Evolutionary conservation across 1,140 invertebrate genomes (phyloP), one percentile per base, ranked within the genome.

Genomic region (Delia radicum): DNA sequence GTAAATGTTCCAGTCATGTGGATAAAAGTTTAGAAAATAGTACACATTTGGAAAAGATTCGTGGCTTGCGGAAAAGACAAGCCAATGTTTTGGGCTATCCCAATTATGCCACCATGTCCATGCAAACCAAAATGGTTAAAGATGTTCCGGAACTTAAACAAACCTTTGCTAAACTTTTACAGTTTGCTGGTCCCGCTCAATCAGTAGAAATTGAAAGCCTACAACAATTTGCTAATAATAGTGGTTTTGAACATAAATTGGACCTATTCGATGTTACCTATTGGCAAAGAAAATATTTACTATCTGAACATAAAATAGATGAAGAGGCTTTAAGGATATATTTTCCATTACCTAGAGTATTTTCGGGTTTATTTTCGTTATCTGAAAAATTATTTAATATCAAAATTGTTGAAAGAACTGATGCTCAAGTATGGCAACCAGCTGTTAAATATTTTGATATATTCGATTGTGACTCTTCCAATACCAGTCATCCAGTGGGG

Each of bases 121-220:
- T 98, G 94, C 91, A 95, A 88, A 97, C 95, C 0, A 98, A 97
- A 89, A 97, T 98, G 95, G 95, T 95, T 3, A 93, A 92, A 33
- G 93, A 85, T 78, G 86, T 96, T n/a, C 90, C 94, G 27, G 94
- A 93, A 87, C 91, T 97, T 1, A 87, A 93, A 73, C 87, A 90
- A 63, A 90, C 94, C 77, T 87, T 98, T n/a, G 88, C 93, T 67
- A 91, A 87, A 77, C 88, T 96, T 63, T 86, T 91, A 1, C 88
- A 90, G 79, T 90, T 87, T 80, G 92, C 93, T 77, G 89, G 89
- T 75, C 91, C 92, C 4, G 89, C 90, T 12, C 94, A 96, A 84
- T 90, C 93, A 74, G 86, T 90, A 48, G 95, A 98, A 89, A 82
- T 98, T 0, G 87, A 89, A 27, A 84, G 88, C 21, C 85, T 98